Base-by-base conservation (phyloP, 1,140 invertebrate genomes). In the Drosophila sturtevanti region DNA sequence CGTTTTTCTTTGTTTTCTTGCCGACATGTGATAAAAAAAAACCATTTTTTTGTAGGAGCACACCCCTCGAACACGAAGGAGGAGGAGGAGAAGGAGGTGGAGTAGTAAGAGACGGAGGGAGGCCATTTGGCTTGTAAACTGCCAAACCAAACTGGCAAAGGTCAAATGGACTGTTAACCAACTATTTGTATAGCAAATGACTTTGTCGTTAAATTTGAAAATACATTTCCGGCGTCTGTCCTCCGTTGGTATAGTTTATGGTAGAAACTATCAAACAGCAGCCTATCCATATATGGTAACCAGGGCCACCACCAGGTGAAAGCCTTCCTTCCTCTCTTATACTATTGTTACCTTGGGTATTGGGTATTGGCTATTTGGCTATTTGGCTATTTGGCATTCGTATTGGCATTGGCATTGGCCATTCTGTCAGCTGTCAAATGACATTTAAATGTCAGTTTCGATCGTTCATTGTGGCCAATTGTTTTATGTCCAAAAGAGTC, bases 371-470 rank as follows among this genome's bases (percentile, higher is more conserved):
- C 55, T n/a, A 22, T 31, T 61, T n/a, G n/a, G 37, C 37, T n/a
- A 38, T 14, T 41, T 18, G 41, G 41, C 41, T 11, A 31, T 31
- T 31, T 31, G 27, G 27, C 3, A 31, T 31, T 31, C 27, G 27
- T 31, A 31, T 18, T 48, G 41, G 7, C 41, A 48, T 48, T 48
- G 41, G 16, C 41, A 48, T 72, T 37, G 56, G 63, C 72, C 67
- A 84, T 62, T 68, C 81, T 86, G 81, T 79, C 79, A 70, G 84
- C 72, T 87, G 82, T 87, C 82, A 82, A 70, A 70, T 87, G 82
- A 60, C 82, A 87, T 87, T 87, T 77, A 87, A 87, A 89, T 87
- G 82, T 87, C 82, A 86, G 44, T 65, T 76, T 65, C 51, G 56
- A 77, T 68, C 60, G 68, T 63, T 74, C 41, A 16, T 44, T 63